These are phyloP conservation scores for Plutella xylostella DNA, from an alignment of 2,888 invertebrate genomes.

Conservation along the genomic window DNA sequence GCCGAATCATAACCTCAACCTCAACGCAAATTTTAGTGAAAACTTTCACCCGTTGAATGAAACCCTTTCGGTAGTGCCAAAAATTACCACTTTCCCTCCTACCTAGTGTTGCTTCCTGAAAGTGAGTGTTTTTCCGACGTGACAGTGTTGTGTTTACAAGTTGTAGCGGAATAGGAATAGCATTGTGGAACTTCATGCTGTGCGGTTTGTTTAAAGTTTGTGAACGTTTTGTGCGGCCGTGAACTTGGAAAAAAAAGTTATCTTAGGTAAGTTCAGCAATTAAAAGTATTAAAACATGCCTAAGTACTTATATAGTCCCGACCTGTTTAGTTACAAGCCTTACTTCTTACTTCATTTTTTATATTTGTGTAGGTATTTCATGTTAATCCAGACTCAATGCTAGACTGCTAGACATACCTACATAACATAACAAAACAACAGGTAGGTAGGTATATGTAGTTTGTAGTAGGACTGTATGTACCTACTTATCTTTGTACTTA, in stretches of 20 bases:
- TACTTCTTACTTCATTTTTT: too few species aligned
- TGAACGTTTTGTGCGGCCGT: conserved; percentile 3
- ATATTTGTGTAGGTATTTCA: too few species aligned
- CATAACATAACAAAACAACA: background rate
- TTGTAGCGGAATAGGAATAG: too few species aligned
- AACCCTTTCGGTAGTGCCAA: too few species aligned
- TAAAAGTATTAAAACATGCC: background rate
- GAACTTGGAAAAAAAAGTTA: background rate
- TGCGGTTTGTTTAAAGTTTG: conserved; percentile 22
- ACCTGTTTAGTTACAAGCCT: too few species aligned
- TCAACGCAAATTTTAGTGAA: conserved; percentile 31
- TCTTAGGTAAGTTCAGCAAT: background rate
- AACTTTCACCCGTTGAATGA: conserved; percentile 36
- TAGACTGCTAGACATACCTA: too few species aligned
- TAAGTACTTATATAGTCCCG: background rate
- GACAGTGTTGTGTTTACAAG: conserved; percentile 49
- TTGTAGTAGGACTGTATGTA: too few species aligned
- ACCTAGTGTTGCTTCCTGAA: background rate
- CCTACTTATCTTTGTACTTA: too few species aligned
- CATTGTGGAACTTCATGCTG: conserved; percentile 34
- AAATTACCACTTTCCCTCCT: background rate
- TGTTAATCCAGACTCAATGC: too few species aligned
- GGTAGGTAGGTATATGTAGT: too few species aligned
- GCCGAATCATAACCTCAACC: conserved; percentile 28
- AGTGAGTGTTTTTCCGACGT: conserved; percentile 8